phyloP scores from a whole-genome alignment of 2,888 invertebrate genomes.

The Synergus japonicus region DNA sequence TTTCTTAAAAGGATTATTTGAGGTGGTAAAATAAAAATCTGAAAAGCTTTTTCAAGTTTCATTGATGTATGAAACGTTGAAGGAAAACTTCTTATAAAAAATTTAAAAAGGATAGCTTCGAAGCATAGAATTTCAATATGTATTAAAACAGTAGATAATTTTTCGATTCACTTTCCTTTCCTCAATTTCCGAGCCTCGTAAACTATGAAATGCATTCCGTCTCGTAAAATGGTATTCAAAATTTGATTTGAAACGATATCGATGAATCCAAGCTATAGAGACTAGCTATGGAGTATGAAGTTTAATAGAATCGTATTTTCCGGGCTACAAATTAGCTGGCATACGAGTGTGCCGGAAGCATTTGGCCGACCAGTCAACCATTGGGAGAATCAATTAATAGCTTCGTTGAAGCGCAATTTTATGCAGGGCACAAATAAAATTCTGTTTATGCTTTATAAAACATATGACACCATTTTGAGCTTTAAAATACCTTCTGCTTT shows the following conservation, averaged over 20 bases:
- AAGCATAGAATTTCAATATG: not conserved
- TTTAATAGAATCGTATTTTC: constrained; percentile 1
- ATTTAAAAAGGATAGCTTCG: not conserved
- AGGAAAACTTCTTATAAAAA: not conserved
- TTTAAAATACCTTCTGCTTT: not conserved
- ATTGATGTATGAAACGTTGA: not conserved
- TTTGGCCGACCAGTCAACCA: not conserved
- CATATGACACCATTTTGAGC: not conserved
- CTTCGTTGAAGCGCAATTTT: not conserved
- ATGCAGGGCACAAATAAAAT: not conserved
- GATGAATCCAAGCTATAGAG: not conserved
- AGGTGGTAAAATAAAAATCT: not conserved
- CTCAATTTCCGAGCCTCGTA: not conserved
- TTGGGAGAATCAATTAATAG: not conserved
- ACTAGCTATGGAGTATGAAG: not conserved
- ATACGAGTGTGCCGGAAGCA: not conserved
- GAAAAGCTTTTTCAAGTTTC: not conserved
- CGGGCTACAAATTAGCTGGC: not conserved
- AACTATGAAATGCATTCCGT: not conserved
- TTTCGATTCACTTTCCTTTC: constrained; percentile 2
- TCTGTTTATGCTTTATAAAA: not conserved
- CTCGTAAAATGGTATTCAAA: not conserved
- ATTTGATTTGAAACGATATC: not conserved
- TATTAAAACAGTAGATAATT: not conserved
- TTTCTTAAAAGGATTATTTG: constrained; percentile 1